Percentiles rank a stretch among this genome's conserved stretches.
phyloP scores from a whole-genome alignment of 2,797 vertebrate genomes.

The Ispidina lecontei region DNA sequence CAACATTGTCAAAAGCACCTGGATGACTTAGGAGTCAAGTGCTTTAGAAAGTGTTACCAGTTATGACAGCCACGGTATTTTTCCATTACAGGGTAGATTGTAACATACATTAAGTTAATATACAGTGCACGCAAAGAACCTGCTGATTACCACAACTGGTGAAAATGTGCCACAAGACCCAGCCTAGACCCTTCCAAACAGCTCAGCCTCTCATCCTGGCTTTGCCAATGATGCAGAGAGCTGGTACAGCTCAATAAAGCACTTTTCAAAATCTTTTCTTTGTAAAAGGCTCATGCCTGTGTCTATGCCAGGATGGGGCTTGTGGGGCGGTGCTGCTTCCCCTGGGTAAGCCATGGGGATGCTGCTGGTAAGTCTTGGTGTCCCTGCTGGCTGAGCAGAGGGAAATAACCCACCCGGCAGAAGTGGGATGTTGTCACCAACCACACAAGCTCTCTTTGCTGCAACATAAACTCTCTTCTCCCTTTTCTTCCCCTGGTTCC shows the following conservation, averaged over 20 bases:
- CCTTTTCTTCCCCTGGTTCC: neutral
- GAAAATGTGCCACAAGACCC: neutral
- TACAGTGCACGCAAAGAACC: neutral
- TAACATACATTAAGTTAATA: neutral
- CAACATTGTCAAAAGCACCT: conserved; percentile 39
- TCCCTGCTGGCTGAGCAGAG: neutral
- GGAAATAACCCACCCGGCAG: neutral
- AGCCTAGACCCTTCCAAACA: neutral
- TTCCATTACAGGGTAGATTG: neutral
- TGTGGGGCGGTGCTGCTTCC: fast-evolving
- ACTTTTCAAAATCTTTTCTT: neutral
- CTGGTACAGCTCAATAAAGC: neutral
- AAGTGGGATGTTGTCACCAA: neutral
- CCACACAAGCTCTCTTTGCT: neutral
- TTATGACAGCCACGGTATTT: neutral
- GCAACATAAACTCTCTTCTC: neutral
- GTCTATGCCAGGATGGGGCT: fast-evolving
- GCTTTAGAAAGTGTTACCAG: neutral
- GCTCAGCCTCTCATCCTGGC: neutral
- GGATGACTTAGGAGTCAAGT: conserved; percentile 9
- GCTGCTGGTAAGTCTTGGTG: fast-evolving
- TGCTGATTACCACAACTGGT: neutral
- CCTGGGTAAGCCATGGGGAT: fast-evolving
- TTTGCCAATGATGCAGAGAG: neutral
- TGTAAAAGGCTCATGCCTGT: neutral